These are phyloP conservation scores for Scolopax bukidnonensis DNA, from an alignment of 2,797 vertebrate species.

Conservation along the genomic window DNA sequence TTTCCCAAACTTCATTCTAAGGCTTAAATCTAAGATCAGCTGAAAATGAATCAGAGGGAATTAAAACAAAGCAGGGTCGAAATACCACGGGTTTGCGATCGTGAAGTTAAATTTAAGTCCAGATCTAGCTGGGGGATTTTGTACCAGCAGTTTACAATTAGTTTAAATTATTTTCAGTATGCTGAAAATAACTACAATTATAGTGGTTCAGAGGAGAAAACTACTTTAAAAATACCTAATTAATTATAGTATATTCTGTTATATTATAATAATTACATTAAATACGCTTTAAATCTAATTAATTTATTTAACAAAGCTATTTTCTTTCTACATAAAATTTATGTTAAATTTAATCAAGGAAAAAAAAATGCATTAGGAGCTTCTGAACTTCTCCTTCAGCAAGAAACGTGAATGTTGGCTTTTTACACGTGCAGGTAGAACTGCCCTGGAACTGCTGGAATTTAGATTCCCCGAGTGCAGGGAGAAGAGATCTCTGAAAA, in stretches of 20 bases:
- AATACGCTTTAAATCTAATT: background rate
- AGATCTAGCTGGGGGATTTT: fast-evolving
- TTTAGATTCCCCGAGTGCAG: background rate
- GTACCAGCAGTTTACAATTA: background rate
- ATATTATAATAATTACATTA: background rate
- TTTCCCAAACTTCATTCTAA: background rate
- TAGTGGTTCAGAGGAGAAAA: background rate
- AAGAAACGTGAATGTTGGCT: background rate
- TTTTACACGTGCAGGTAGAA: background rate
- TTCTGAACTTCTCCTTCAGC: background rate
- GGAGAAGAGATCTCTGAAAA: background rate
- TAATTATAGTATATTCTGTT: background rate
- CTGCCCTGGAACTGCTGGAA: background rate
- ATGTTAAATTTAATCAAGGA: background rate
- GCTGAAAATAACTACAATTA: constrained; percentile 1
- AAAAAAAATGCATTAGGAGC: background rate
- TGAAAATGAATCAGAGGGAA: background rate
- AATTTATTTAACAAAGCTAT: background rate
- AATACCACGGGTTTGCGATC: background rate
- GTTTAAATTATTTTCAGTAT: background rate
- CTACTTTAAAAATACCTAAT: background rate
- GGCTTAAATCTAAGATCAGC: background rate
- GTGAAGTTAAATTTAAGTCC: background rate
- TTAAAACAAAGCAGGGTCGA: background rate
- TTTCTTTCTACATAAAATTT: too few species aligned